Conservation (phyloP, 2,797 vertebrate genomes). For the Sparidentex hasta region DNA sequence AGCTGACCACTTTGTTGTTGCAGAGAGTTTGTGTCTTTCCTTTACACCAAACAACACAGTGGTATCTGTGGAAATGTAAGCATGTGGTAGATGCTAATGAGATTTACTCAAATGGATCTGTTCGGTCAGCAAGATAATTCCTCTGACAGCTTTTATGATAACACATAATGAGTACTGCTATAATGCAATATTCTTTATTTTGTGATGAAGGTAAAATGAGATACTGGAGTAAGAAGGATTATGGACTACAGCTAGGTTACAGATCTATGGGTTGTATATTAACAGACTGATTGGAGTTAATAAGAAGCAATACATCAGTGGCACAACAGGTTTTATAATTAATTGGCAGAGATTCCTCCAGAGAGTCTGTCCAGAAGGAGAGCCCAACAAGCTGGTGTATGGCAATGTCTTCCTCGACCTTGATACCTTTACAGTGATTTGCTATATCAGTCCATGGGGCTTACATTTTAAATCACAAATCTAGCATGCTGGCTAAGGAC, state of each 20-base stretch:
- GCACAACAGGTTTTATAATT: not conserved
- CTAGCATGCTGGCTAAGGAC: not conserved
- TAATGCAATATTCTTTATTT: not conserved
- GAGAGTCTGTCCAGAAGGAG: not conserved
- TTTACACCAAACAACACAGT: not conserved
- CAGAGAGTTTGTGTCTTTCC: constrained; percentile 1
- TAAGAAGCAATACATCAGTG: not conserved
- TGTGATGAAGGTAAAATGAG: not conserved
- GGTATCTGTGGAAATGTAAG: not conserved
- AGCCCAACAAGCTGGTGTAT: not conserved
- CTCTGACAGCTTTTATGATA: not conserved
- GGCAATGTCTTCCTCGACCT: not conserved
- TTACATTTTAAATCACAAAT: not conserved
- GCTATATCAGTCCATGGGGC: not conserved
- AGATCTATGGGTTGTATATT: not conserved
- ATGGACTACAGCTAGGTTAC: not conserved
- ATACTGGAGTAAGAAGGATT: not conserved
- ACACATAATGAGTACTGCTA: not conserved
- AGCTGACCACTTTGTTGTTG: not conserved
- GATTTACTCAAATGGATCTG: not conserved
- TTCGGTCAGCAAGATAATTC: not conserved
- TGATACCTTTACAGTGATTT: not conserved
- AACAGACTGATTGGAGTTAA: not conserved
- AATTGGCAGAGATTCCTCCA: not conserved
- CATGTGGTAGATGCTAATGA: not conserved